A percentile compares a stretch with the other conserved stretches of the same genome.
phyloP scores from a whole-genome alignment of 2,797 vertebrate species.

The Phataginus tetradactyla region DNA sequence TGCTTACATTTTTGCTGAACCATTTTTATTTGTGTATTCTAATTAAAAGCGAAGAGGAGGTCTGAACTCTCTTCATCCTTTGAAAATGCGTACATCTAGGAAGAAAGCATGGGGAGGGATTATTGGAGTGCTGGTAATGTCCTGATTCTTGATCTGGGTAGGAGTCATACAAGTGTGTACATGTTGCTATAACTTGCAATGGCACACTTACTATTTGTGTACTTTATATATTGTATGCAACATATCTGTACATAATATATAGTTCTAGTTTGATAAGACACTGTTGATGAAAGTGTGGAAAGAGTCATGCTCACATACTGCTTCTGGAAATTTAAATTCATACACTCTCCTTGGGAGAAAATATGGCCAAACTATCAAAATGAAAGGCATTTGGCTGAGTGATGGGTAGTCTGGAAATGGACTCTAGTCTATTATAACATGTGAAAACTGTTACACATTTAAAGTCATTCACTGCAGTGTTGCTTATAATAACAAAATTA shows the following conservation, averaged over 20 bases:
- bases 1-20: not conserved
- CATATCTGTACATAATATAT: not conserved
- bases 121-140: not conserved
- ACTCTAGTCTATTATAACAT: not conserved
- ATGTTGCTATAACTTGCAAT: not conserved
- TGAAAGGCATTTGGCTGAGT: not conserved
- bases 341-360: not conserved
- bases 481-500: not conserved
- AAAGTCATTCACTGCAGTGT: not conserved
- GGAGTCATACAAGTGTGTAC: not conserved
- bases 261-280: not conserved
- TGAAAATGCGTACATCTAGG: not conserved
- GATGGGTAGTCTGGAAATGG: not conserved
- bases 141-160: not conserved
- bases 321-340: not conserved
- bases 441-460: not conserved
- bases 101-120: not conserved
- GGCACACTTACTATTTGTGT: not conserved
- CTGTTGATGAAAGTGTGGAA: not conserved
- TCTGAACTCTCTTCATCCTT: not conserved
- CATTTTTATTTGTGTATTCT: slow-evolving; percentile 19
- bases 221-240: not conserved
- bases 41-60: not conserved
- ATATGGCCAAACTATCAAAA: slow-evolving; percentile 23
- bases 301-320: not conserved